Base-by-base conservation (phyloP, 1,140 invertebrate species). In the Ceratina australensis region DNA sequence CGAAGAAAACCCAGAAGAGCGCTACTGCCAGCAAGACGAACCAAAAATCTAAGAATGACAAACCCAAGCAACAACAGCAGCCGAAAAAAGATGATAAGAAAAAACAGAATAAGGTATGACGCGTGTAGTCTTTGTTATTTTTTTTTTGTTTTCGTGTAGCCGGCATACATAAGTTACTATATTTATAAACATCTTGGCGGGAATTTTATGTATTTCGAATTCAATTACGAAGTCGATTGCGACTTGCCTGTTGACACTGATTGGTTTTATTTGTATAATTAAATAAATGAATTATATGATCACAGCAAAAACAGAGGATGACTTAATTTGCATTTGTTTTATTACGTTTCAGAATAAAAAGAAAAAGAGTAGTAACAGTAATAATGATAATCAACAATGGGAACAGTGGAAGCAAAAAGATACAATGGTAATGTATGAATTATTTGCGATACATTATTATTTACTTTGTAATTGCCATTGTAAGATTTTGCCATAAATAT, bases 381-480 rank as follows among this genome's bases (percentile, higher is more conserved):
- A 83, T 61, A 81, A 79, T 68, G 86, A 89, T 12, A 87, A 84
- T 63, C 90, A 92, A 49, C 92, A 93, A 63, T 93, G 92, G 92
- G 92, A 93, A 85, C 91, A 93, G 73, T 93, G 93, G 93, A 93
- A 93, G 63, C 83, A 89, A 78, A 90, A 93, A 75, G 93, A 93
- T 83, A 88, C 86, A 2, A 91, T 92, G 88, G 89, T 92, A 86
- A 86, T 67, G 33, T 77, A 60, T 76, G 16, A 28, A 79, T 59
- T 54, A 47, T 16, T 65, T 16, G 3, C 8, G 15, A 57, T 57
- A 57, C 54, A 57, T 57, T 54, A 54, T 54, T n/a, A 54, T 54
- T 16, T 54, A 54, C 1, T 54, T 8, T n/a, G 52, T 3, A 3
- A 57, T 57, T 8, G 47, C 24, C n/a, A 20, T 54, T 60, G 49